Base-by-base conservation (phyloP, 2,888 invertebrate genomes). In the Plebejus melissa region DNA sequence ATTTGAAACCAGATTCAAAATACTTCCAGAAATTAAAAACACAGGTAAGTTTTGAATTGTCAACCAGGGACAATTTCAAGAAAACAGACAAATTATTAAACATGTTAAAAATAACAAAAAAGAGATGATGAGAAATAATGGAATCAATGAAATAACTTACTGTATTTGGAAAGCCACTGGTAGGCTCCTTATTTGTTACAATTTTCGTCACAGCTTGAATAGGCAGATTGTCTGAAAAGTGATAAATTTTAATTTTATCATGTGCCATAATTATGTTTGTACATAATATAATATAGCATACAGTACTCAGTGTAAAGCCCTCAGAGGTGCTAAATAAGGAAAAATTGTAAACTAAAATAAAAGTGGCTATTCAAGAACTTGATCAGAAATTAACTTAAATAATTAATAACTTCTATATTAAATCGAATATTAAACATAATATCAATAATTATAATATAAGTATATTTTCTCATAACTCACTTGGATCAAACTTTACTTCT, bases 401-500 rank as follows among this genome's bases (percentile, higher is more conserved):
- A 46, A 32, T 32, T 32, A 46, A 46, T 46, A 46, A 46, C 9
- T 9, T 2, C 11, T 46, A 41, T 41, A 7, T 38, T 7, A 1
- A 0, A 41, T 7, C 7, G 5, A 41, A 46, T 46, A 46, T 46
- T 46, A 2, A 46, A 46, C 46, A 11, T 46, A 41, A 41, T 41
- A 46, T 9, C 9, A 32, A 32, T 41, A 41, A 6, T 5, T 16
- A 69, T 32, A 38, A 38, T 6, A 28, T 13, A 11, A 22, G 4
- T 41, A 16, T 16, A 41, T 38, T 9, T 11, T 9, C 22, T 5
- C 69, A 11, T 74, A 54, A 84, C 92, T 89, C 88, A 93, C 93
- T 91, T 86, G 91, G 85, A 81, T 86, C 84, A 83, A 86, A 87
- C 84, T 90, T 90, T 79, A 91, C 83, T 76, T 86, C 87, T 82